Conservation (phyloP, 1,140 invertebrate genomes). For the Drosophila arawakana region DNA sequence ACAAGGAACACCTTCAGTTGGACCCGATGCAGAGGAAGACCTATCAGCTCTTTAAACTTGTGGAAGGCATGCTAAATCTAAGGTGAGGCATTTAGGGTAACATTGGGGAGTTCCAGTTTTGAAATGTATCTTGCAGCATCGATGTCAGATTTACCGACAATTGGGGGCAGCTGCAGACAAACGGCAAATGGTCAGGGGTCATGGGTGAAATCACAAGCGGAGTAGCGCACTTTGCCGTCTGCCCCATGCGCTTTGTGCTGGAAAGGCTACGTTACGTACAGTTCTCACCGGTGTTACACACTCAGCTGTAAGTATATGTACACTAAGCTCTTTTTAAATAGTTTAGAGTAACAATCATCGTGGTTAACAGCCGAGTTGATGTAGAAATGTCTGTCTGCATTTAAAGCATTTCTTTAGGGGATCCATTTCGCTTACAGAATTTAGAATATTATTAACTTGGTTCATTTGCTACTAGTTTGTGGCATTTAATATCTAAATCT, state of each 20-base stretch:
- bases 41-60: slow-evolving; percentile 83
- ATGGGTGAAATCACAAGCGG: slow-evolving; percentile 85
- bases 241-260: slow-evolving; percentile 84
- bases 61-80: slow-evolving; percentile 85
- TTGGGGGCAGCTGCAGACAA: slow-evolving; percentile 85
- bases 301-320: slow-evolving; percentile 75
- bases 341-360: no score
- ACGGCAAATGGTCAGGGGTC: slow-evolving; percentile 86
- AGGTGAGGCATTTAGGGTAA: slow-evolving; percentile 65
- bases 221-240: slow-evolving; percentile 84
- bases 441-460: no score
- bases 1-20: slow-evolving; percentile 70
- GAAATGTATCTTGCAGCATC: slow-evolving; percentile 66
- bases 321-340: not conserved
- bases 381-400: no score
- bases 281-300: slow-evolving; percentile 84
- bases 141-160: slow-evolving; percentile 77
- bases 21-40: slow-evolving; percentile 86
- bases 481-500: slow-evolving; percentile 2
- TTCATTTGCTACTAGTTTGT: not conserved
- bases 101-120: not conserved
- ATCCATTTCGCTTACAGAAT: no score
- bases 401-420: no score
- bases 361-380: no score
- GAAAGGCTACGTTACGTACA: slow-evolving; percentile 84